Percentiles rank a stretch among this genome's conserved stretches.
These are phyloP conservation scores for Perizoma flavofasciatum DNA, from an alignment of 2,888 invertebrate genomes.

Conservation along the genomic window DNA sequence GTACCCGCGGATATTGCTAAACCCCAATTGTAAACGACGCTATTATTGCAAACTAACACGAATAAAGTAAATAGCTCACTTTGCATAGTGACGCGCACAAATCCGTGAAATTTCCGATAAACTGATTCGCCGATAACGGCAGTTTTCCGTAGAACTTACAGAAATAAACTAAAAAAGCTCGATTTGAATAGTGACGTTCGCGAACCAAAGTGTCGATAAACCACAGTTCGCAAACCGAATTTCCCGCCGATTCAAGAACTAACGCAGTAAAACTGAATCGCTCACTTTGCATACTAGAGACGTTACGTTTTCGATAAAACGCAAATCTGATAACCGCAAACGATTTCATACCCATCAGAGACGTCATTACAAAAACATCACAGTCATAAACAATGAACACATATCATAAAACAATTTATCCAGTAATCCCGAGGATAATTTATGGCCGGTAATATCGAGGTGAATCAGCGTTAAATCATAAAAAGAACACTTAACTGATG, in stretches of 20 bases:
- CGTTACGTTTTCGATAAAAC: constrained; percentile 25
- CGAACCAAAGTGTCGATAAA: constrained; percentile 27
- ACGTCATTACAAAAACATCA: constrained; percentile 33
- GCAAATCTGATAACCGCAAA: constrained; percentile 27
- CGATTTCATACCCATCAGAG: constrained; percentile 18
- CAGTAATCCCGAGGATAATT: constrained; percentile 71
- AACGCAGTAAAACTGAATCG: constrained; percentile 29
- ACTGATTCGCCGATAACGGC: constrained; percentile 24
- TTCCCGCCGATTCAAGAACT: constrained; percentile 30
- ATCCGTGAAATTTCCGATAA: constrained; percentile 27
- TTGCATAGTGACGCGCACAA: constrained; percentile 40
- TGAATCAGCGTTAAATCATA: constrained; percentile 80
- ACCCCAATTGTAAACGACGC: constrained; percentile 43
- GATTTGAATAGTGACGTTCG: constrained; percentile 29
- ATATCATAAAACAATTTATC: constrained; percentile 79
- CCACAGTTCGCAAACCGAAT: constrained; percentile 27
- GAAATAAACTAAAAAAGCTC: constrained; percentile 28
- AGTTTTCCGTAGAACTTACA: constrained; percentile 28
- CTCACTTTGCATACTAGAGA: constrained; percentile 26
- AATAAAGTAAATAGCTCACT: constrained; percentile 64
- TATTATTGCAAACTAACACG: constrained; percentile 65
- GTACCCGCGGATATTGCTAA: constrained; percentile 30
- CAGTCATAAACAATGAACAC: constrained; percentile 54
- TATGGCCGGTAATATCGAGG: constrained; percentile 72
- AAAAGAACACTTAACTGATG: constrained; percentile 75